Evolutionary conservation across 2,888 invertebrate genomes (phyloP).

Genomic region (Xestobium rufovillosum): DNA sequence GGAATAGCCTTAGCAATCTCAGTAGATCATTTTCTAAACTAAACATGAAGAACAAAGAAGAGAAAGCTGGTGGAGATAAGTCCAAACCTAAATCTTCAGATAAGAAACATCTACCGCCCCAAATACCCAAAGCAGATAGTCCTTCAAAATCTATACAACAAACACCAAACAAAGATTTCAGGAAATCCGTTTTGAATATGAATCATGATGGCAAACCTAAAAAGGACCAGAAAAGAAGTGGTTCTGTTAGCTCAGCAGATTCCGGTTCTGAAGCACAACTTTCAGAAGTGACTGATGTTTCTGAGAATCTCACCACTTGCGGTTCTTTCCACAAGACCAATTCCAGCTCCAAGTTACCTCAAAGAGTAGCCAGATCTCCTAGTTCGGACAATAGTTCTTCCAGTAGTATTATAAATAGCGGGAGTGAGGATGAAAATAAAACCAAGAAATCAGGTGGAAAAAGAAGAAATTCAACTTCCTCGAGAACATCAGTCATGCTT

Average conservation of each 20-base stretch:
- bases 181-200: constrained; percentile 67
- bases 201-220: constrained; percentile 40
- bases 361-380: constrained; percentile 39
- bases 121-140: constrained; percentile 44
- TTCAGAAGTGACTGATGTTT: constrained; percentile 43
- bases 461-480: constrained; percentile 37
- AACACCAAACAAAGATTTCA: constrained; percentile 62
- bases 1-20: constrained; percentile 44
- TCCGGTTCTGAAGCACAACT: constrained; percentile 43
- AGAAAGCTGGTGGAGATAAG: constrained; percentile 28
- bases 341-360: constrained; percentile 33
- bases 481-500: constrained; percentile 47
- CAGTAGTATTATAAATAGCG: constrained; percentile 31
- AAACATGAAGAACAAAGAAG: constrained; percentile 24
- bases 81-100: constrained; percentile 24
- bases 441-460: constrained; percentile 24
- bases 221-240: constrained; percentile 42
- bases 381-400: constrained; percentile 39
- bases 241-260: constrained; percentile 45
- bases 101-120: constrained; percentile 39
- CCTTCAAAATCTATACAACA: constrained; percentile 40
- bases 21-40: constrained; percentile 30
- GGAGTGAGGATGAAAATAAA: constrained; percentile 35
- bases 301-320: constrained; percentile 36
- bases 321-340: constrained; percentile 31